Conservation (phyloP, 2,888 invertebrate genomes). For the Cataglyphis cursor region DNA sequence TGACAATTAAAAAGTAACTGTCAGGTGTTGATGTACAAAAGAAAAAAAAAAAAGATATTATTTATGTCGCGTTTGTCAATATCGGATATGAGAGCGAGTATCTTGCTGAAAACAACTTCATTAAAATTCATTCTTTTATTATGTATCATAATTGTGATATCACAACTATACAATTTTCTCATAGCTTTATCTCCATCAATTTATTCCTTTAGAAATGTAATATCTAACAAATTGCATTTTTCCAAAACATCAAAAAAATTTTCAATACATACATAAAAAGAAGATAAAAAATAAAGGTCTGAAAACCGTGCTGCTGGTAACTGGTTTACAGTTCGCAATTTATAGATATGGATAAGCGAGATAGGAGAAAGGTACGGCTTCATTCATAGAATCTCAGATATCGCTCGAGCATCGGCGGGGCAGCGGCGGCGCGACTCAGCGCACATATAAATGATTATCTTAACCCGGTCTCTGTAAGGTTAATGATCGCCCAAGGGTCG, state of each 20-base stretch:
- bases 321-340: constrained; percentile 20
- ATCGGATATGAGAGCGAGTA: neutral
- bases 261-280: neutral
- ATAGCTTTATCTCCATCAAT: neutral
- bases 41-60: neutral
- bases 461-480: constrained; percentile 55
- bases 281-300: neutral
- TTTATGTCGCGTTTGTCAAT: neutral
- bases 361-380: constrained; percentile 32
- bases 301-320: constrained; percentile 9
- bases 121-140: neutral
- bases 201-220: neutral
- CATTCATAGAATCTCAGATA: constrained; percentile 46
- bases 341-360: constrained; percentile 24
- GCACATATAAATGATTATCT: constrained; percentile 40
- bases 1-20: neutral
- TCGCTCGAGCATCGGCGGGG: constrained; percentile 15
- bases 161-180: neutral
- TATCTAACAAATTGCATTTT: neutral
- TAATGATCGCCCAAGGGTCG: constrained; percentile 76
- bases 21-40: neutral
- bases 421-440: constrained; percentile 19
- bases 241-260: neutral
- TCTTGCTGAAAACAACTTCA: neutral
- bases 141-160: neutral